Base-by-base conservation (phyloP, 2,888 invertebrate genomes). In the Willowsia nigromaculata region DNA sequence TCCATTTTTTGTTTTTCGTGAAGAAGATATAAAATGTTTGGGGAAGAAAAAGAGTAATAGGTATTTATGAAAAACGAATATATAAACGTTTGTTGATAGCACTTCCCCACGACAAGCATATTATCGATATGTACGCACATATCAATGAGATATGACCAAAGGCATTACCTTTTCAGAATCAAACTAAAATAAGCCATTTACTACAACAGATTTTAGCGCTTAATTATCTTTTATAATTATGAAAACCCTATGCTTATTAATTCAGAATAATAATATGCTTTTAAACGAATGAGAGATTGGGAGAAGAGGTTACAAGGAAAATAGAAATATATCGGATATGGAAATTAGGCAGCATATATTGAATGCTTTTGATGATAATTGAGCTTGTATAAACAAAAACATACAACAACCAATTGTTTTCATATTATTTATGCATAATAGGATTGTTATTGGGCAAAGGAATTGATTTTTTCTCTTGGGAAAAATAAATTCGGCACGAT, bases 161-260 rank as follows among this genome's bases (percentile, higher is more conserved):
- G 56, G 56, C 78, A 56, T 13, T 47, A 50, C 47, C 11, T 80
- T 80, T 33, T 80, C 47, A 74, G 43, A 4, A 27, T 74, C 4
- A 71, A 71, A 43, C 18, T 9, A 11, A 5, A n/a, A n/a, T 30
- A 18, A 33, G 9, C 30, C 33, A 30, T 78, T 74, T 15, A 78
- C 47, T 47, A 47, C 43, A 47, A 27, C 43, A 56, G n/a, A 53
- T 56, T 78, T 78, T 33, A 78, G 30, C 40, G 62, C 62, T 27
- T 82, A 82, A 82, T 82, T 62, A 82, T 56, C 56, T 15, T 30
- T 53, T 37, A 18, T 56, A 80, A 80, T 80, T 80, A 80, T 53
- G 27, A 53, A 82, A 43, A 62, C n/a, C n/a, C 40, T 22, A 0
- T 40, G 40, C 40, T 71, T 37, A 40, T 71, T 71, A 71, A 6